Conservation (phyloP, 2,888 invertebrate genomes). For the Idaea aversata region DNA sequence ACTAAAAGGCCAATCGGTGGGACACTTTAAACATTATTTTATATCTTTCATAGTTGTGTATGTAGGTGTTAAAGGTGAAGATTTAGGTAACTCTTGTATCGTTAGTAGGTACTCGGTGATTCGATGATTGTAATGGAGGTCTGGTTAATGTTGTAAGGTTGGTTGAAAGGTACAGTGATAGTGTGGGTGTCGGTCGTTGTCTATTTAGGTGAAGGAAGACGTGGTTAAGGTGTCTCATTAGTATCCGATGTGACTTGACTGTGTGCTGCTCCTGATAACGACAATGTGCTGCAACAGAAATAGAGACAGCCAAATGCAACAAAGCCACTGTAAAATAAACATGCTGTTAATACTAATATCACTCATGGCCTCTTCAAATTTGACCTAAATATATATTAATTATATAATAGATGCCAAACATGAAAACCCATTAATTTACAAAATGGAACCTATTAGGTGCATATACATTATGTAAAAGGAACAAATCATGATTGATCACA, state of each 20-base stretch:
- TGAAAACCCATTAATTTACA: no score
- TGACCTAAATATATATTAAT: conserved; percentile 10
- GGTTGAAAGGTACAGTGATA: conserved; percentile 4
- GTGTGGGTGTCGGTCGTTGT: conserved; percentile 23
- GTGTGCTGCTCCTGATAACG: conserved; percentile 62
- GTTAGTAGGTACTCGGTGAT: no score
- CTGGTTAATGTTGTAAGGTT: no score
- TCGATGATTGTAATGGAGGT: no score
- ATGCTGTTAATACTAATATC: conserved; percentile 41
- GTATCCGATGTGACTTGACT: conserved; percentile 57
- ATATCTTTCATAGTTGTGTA: conserved; percentile 15
- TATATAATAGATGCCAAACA: no score
- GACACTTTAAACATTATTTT: conserved; percentile 7
- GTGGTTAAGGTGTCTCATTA: conserved; percentile 51
- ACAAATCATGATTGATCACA: no score
- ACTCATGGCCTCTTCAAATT: not conserved
- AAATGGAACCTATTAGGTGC: no score
- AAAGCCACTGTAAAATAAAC: conserved; percentile 51
- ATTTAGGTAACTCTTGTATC: no score
- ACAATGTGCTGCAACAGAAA: conserved; percentile 73
- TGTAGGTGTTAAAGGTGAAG: not conserved
- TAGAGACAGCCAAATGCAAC: conserved; percentile 72
- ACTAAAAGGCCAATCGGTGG: conserved; percentile 17
- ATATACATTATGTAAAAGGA: no score
- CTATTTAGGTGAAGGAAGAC: conserved; percentile 28